Evolutionary conservation across 2,888 invertebrate genomes (phyloP).

Genomic region (Hanleya hanleyi): DNA sequence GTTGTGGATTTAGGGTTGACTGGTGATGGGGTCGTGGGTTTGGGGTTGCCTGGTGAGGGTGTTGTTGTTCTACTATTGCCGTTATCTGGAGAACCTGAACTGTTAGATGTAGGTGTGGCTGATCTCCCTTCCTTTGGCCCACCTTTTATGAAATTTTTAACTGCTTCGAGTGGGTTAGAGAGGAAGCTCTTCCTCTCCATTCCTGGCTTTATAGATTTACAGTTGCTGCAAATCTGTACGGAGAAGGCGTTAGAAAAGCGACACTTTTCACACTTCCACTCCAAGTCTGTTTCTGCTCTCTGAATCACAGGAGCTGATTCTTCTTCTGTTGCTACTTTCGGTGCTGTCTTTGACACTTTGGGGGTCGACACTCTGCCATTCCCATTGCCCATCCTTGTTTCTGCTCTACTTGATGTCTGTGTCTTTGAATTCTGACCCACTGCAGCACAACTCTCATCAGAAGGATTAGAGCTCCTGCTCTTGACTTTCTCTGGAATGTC

Average conservation of each 20-base stretch:
- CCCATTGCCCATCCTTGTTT: neutral
- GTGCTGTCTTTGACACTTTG: neutral
- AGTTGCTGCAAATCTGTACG: neutral
- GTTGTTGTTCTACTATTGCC: neutral
- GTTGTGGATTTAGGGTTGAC: neutral
- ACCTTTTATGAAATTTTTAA: neutral
- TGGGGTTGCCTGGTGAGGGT: neutral
- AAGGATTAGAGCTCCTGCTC: neutral
- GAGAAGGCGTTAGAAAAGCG: neutral
- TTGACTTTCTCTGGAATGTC: neutral
- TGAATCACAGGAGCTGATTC: neutral
- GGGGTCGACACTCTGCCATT: neutral
- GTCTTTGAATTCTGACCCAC: neutral
- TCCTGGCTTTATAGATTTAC: neutral
- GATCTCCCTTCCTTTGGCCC: neutral
- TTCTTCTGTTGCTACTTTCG: neutral
- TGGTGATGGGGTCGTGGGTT: neutral
- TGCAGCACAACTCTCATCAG: neutral
- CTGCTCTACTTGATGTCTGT: neutral
- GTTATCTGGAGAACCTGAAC: neutral
- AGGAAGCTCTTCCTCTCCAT: neutral
- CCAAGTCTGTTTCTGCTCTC: neutral
- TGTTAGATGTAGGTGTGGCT: neutral
- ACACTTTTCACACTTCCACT: slow-evolving; percentile 75
- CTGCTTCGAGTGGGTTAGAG: neutral